These are phyloP conservation scores for Clarias fuscus DNA, from an alignment of 2,797 vertebrate genomes.

Conservation along the genomic window DNA sequence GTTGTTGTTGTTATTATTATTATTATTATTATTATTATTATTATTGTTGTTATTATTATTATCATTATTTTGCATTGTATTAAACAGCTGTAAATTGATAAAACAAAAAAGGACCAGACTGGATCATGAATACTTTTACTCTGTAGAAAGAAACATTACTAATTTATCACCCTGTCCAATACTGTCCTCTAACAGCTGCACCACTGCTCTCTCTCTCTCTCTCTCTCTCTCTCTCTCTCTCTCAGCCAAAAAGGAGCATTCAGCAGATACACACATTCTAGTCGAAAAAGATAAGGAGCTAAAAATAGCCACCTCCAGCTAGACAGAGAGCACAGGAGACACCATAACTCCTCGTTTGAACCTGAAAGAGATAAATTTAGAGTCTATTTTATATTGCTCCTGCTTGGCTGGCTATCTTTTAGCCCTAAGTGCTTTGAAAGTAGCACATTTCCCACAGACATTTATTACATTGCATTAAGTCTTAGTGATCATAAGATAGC, in stretches of 20 bases:
- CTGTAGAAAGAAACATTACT: neutral
- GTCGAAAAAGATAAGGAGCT: constrained; percentile 11
- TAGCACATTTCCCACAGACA: constrained; percentile 1
- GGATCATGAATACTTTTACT: neutral
- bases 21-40: no score
- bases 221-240: neutral
- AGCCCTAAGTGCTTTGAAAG: neutral
- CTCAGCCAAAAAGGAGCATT: neutral
- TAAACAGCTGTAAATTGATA: neutral
- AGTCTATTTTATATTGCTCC: neutral
- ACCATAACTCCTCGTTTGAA: constrained; percentile 6
- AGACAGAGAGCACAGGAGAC: neutral
- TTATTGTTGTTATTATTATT: no score
- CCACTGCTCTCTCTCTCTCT: neutral
- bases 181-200: neutral
- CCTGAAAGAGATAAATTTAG: constrained; percentile 15
- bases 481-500: neutral
- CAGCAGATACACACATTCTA: neutral
- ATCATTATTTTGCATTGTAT: neutral
- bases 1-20: no score
- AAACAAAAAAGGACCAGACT: neutral
- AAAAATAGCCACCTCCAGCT: neutral
- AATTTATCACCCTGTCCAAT: neutral
- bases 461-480: neutral
- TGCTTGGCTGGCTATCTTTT: constrained; percentile 1